Evolutionary conservation across 2,113 vertebrate species (phyloP).

Genomic region (Gobio gobio): DNA sequence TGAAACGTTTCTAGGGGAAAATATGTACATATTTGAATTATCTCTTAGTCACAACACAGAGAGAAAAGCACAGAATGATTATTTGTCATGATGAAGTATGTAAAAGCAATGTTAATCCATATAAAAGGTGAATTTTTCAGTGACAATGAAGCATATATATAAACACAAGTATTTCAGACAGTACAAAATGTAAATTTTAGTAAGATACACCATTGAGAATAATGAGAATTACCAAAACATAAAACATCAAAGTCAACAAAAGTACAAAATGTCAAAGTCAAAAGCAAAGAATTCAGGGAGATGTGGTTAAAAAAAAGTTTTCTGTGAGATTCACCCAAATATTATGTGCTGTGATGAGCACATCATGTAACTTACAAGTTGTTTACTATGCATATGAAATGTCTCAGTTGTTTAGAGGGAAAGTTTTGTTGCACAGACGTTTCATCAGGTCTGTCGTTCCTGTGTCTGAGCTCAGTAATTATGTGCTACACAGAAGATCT

Average conservation of each 20-base stretch:
- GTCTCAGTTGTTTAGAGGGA: conserved; percentile 10
- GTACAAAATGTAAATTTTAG: no score
- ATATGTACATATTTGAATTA: not conserved
- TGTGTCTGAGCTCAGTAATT: conserved; percentile 33
- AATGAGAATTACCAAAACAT: no score
- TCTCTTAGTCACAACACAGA: not conserved
- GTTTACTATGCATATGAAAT: not conserved
- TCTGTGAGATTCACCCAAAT: not conserved
- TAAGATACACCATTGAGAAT: no score
- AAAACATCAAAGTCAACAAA: no score
- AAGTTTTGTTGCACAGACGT: conserved; percentile 25
- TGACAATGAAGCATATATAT: not conserved
- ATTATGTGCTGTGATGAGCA: not conserved
- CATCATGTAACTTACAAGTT: conserved; percentile 12
- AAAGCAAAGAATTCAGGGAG: not conserved
- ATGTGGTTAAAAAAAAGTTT: not conserved
- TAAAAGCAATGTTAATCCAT: not conserved
- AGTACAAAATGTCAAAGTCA: not conserved
- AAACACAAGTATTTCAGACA: no score
- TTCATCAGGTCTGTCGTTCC: conserved; percentile 42
- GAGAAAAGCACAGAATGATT: not conserved
- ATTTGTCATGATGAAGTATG: not conserved
- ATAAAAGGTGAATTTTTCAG: not conserved
- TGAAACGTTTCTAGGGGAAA: not conserved
- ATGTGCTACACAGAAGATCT: conserved; percentile 38